Evolutionary conservation across 2,113 vertebrate genomes (phyloP), one percentile per base, ranked within the genome.

Genomic region (Triplophysa tibetana): DNA sequence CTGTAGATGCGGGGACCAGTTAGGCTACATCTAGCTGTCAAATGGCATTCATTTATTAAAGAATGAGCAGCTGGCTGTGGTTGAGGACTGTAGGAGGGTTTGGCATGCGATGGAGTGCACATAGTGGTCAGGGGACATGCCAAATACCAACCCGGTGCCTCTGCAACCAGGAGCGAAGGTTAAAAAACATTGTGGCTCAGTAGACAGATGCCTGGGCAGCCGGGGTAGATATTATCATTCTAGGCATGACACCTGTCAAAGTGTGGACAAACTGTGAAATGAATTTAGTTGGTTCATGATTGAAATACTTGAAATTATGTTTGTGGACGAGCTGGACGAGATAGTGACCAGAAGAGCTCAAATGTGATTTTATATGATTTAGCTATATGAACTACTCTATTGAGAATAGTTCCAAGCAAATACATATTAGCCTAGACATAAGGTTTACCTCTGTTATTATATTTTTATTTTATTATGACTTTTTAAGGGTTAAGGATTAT

Each of bases 61-160:
- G 85, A 80, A 85, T 89, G 90, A 83, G 94, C 93, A 92, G 94
- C 93, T 93, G 89, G 87, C 92, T 84, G 93, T 96, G 93, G 95
- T 92, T 92, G 92, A 93, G 93, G 95, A 93, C 95, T 96, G 94
- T 94, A 91, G 94, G 92, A 93, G 89, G 87, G 92, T 92, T 93
- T 93, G 91, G 89, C 90, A 74, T 91, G 89, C 29, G 23, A 33
- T 33, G 64, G 45, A 90, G 91, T 21, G 83, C 52, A 43, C 52
- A 38, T 78, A 80, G 64, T 64, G 33, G 66, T 70, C 67, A 33
- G 26, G 14, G 69, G 66, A 73, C 68, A 60, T 81, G 85, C 88
- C 87, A 86, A 54, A 75, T 75, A 79, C 77, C 86, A 83, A 85
- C 87, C 86, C 88, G 79, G 72, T 45, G 65, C 77, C 81, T 84